Conservation (phyloP, 2,888 invertebrate genomes). For the Leptinotarsa peninsularis region DNA sequence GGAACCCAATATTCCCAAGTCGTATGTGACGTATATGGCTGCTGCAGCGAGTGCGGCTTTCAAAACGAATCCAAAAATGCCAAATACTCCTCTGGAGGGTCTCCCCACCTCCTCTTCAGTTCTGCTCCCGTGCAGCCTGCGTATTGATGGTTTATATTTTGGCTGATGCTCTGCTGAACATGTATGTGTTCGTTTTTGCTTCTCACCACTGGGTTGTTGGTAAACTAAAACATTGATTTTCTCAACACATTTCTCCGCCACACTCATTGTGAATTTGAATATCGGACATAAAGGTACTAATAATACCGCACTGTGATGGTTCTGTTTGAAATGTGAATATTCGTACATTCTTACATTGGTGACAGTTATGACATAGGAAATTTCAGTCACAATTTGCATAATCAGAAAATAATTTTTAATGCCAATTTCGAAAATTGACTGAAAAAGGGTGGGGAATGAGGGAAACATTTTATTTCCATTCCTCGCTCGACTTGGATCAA, state of each 20-base stretch:
- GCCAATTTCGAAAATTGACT: no score
- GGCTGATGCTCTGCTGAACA: background rate
- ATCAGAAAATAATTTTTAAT: no score
- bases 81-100: conserved; percentile 22
- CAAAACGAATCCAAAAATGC: conserved; percentile 54
- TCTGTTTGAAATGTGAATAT: background rate
- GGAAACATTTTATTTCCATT: no score
- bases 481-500: no score
- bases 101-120: background rate
- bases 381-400: no score
- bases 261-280: conserved; percentile 22
- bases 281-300: background rate
- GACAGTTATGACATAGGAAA: conserved; percentile 5
- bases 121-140: no score
- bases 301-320: conserved; percentile 14
- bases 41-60: conserved; percentile 63
- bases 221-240: conserved; percentile 55
- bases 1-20: conserved; percentile 67
- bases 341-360: background rate
- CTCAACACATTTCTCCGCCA: conserved; percentile 55
- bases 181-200: conserved; percentile 32
- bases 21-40: conserved; percentile 64
- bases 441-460: no score
- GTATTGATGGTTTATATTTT: conserved; percentile 21
- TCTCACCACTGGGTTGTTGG: conserved; percentile 48